phyloP scores from a whole-genome alignment of 2,888 invertebrate genomes.

The Osedax fenrisi region DNA sequence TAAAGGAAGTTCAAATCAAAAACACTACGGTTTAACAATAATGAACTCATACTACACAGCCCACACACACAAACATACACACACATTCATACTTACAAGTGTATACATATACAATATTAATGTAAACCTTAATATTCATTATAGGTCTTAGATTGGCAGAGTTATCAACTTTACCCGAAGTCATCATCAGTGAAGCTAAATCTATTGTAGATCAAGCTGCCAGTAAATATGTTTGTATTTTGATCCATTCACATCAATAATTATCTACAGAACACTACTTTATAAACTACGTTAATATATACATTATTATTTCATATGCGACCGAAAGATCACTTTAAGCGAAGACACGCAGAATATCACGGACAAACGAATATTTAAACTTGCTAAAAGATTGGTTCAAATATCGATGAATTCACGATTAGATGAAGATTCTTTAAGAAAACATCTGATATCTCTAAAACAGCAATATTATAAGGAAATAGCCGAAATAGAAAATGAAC shows the following conservation, averaged over 20 bases:
- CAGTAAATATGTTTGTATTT: no score
- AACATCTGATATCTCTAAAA: slow-evolving; percentile 40
- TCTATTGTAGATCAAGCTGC: slow-evolving; percentile 38
- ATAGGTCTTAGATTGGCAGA: slow-evolving; percentile 50
- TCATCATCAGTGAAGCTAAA: slow-evolving; percentile 45
- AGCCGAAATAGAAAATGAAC: no score
- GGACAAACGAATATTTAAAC: no score
- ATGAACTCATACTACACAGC: not conserved
- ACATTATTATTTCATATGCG: no score
- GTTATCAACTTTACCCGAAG: slow-evolving; percentile 47
- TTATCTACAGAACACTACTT: no score
- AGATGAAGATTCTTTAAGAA: slow-evolving; percentile 41
- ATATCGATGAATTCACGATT: slow-evolving; percentile 44
- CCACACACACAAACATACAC: not conserved
- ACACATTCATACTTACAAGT: no score
- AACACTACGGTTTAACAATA: slow-evolving; percentile 42
- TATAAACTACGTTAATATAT: no score
- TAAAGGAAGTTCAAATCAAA: slow-evolving; percentile 47
- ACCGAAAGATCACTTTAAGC: no score
- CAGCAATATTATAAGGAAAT: slow-evolving; percentile 36
- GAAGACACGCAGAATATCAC: no score
- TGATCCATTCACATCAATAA: no score
- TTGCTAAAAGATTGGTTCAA: slow-evolving; percentile 43
- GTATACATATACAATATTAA: no score
- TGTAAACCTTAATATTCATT: no score